Percentiles rank a stretch among this genome's conserved stretches.
Conservation (phyloP, 1,140 invertebrate genomes). For the Procambarus clarkii region DNA sequence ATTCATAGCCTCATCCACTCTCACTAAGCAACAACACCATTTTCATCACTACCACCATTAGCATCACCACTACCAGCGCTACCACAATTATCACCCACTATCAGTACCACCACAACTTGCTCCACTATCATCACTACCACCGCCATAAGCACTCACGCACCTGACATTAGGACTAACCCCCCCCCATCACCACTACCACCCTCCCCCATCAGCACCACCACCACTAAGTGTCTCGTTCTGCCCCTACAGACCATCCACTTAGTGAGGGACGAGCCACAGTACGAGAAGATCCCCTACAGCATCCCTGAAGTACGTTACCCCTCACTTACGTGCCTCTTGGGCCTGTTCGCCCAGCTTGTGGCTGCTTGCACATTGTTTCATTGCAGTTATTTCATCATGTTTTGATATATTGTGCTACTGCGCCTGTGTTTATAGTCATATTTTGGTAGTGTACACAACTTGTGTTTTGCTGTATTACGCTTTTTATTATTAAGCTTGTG, state of each 20-base stretch:
- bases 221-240: not conserved
- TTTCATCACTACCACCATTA: not conserved
- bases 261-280: slow-evolving; percentile 2
- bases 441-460: too few relatives aligned
- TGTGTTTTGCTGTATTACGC: too few relatives aligned
- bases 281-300: slow-evolving; percentile 33
- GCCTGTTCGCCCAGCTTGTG: too few relatives aligned
- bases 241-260: slow-evolving; percentile 5
- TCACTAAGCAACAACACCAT: not conserved
- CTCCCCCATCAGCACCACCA: not conserved
- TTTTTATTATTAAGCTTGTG: too few relatives aligned
- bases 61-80: too few relatives aligned
- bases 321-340: not conserved
- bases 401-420: too few relatives aligned
- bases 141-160: not conserved
- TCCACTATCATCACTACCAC: too few relatives aligned
- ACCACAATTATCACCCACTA: too few relatives aligned
- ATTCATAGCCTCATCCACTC: not conserved
- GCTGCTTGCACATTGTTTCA: not conserved
- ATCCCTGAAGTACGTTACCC: not conserved
- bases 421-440: too few relatives aligned
- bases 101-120: too few relatives aligned
- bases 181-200: too few relatives aligned
- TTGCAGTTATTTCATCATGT: too few relatives aligned
- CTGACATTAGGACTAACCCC: not conserved